These are phyloP conservation scores for Chaenogobius annularis DNA, from an alignment of 2,113 vertebrate species.

Conservation along the genomic window DNA sequence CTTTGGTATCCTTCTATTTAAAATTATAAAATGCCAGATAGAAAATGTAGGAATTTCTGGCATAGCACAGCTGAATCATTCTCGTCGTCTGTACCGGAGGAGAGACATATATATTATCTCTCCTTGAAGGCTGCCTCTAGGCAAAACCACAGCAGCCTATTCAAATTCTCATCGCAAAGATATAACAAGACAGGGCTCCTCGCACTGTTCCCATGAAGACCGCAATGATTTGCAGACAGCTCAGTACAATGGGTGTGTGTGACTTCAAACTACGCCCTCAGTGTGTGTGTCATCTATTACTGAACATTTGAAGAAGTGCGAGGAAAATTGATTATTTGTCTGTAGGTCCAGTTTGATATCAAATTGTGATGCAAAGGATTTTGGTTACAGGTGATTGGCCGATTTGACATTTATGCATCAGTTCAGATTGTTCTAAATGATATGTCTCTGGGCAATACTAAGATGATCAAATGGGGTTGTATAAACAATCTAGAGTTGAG, in stretches of 20 bases:
- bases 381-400: neutral
- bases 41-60: conserved; percentile 14
- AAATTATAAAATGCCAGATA: neutral
- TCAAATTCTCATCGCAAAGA: conserved; percentile 58
- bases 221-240: conserved; percentile 51
- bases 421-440: neutral
- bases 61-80: conserved; percentile 45
- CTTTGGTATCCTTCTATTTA: neutral
- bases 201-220: conserved; percentile 29
- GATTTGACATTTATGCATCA: neutral
- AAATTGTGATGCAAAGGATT: neutral
- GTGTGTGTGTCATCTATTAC: conserved; percentile 26
- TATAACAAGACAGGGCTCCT: conserved; percentile 50
- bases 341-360: neutral
- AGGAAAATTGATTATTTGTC: conserved; percentile 58
- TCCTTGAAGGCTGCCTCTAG: conserved; percentile 59
- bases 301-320: conserved; percentile 43
- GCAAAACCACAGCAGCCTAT: conserved; percentile 62
- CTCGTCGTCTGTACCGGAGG: conserved; percentile 50
- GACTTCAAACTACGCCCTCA: conserved; percentile 29
- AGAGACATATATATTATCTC: conserved; percentile 63
- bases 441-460: too few species aligned
- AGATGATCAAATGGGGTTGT: too few species aligned
- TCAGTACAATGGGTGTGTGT: conserved; percentile 27
- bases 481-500: neutral